phyloP scores from a whole-genome alignment of 1,140 invertebrate genomes.

The Heterodera schachtii region DNA sequence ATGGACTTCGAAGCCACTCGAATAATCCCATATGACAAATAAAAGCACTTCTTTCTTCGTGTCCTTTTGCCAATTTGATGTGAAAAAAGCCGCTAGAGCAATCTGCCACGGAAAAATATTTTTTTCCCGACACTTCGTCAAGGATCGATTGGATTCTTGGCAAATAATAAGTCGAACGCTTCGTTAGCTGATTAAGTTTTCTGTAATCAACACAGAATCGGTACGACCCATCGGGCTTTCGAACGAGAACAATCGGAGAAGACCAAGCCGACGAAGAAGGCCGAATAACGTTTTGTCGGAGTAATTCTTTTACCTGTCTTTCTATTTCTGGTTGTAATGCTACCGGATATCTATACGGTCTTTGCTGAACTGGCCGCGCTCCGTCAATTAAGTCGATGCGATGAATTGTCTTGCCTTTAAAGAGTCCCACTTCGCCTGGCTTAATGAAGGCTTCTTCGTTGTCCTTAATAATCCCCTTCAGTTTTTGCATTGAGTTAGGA shows the following conservation, averaged over 20 bases:
- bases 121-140: slow-evolving; percentile 25
- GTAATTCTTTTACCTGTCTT: slow-evolving; percentile 41
- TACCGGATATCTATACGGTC: slow-evolving; percentile 23
- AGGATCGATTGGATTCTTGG: slow-evolving; percentile 21
- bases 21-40: slow-evolving; percentile 4
- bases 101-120: slow-evolving; percentile 15
- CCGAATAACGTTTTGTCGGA: slow-evolving; percentile 36
- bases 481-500: background rate
- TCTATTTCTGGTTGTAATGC: slow-evolving; percentile 35
- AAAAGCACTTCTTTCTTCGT: slow-evolving; percentile 32
- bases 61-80: slow-evolving; percentile 7
- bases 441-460: background rate
- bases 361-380: background rate
- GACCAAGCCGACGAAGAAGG: slow-evolving; percentile 28
- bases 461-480: background rate
- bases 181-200: slow-evolving; percentile 22
- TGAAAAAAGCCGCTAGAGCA: slow-evolving; percentile 29
- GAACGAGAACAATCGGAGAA: slow-evolving; percentile 35
- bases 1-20: slow-evolving; percentile 26
- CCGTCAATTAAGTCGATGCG: slow-evolving; percentile 7
- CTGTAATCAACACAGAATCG: slow-evolving; percentile 42
- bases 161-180: slow-evolving; percentile 24
- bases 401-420: slow-evolving; percentile 29
- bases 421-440: slow-evolving; percentile 29
- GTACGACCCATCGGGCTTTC: slow-evolving; percentile 33